These are phyloP conservation scores for Alosa alosa DNA, from an alignment of 2,113 vertebrate species.

Conservation along the genomic window DNA sequence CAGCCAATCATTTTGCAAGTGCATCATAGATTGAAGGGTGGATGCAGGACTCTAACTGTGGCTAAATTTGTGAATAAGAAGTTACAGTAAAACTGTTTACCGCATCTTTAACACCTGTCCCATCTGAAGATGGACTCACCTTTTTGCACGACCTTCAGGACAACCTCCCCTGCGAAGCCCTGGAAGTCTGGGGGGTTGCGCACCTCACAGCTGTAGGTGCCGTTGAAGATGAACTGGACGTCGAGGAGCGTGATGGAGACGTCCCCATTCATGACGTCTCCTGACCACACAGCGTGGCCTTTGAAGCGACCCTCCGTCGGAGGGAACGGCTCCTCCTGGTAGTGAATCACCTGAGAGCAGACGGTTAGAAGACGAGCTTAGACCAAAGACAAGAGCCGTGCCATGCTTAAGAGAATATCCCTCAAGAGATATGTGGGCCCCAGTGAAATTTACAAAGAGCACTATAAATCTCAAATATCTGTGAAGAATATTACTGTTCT, in stretches of 20 bases:
- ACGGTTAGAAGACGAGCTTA: not conserved
- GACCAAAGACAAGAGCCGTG: not conserved
- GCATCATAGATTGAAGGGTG: no score
- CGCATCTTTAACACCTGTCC: not conserved
- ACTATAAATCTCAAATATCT: no score
- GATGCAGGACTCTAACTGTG: no score
- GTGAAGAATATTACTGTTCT: no score
- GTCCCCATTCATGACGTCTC: slow-evolving; percentile 70
- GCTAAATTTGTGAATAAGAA: not conserved
- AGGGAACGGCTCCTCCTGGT: slow-evolving; percentile 65
- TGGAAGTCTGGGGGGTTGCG: slow-evolving; percentile 85
- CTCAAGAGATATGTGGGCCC: no score
- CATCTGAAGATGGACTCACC: slow-evolving; percentile 53
- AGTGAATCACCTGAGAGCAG: slow-evolving; percentile 78
- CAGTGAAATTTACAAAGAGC: no score
- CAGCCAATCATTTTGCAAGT: not conserved
- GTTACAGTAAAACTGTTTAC: no score
- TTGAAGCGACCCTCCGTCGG: slow-evolving; percentile 70
- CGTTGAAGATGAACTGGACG: slow-evolving; percentile 82
- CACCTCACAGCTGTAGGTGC: slow-evolving; percentile 87
- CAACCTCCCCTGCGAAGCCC: slow-evolving; percentile 74
- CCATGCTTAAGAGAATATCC: no score
- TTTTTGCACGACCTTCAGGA: slow-evolving; percentile 73
- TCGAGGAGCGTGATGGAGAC: slow-evolving; percentile 80
- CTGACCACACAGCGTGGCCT: slow-evolving; percentile 80